Evolutionary conservation across 2,113 vertebrate species (phyloP), one percentile per base, ranked within the genome.

Genomic region (Atherinomorus stipes): DNA sequence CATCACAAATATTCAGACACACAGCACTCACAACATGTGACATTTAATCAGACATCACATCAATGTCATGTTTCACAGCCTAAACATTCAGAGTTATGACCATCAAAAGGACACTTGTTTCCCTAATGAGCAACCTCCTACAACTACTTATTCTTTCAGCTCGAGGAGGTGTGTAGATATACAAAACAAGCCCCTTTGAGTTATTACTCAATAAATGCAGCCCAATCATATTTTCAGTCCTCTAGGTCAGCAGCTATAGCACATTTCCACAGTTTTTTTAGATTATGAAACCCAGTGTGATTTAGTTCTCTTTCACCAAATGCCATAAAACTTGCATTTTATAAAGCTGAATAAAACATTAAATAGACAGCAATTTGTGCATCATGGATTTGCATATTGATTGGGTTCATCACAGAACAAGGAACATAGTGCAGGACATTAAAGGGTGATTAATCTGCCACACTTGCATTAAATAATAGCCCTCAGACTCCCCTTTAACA

Each of bases 121-220:
- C 6, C 31, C 2, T 18, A 15, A 21, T 13, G 56, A 7, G 11
- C n/a, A 38, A 11, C 58, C 66, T 61, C 76, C 54, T 42, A 62
- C 76, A 80, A 22, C 57, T 38, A 57, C 37, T 60, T 5, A 12
- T 45, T 68, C 19, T 7, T n/a, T 51, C 28, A 77, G 74, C 52
- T 58, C 25, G 44, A 65, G 34, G 63, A 52, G 12, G 61, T 15
- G 4, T 11, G 56, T 18, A 18, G 11, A 10, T 34, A 7, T 10
- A 51, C n/a, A 31, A 23, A 7, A 52, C 26, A 26, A 34, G 21
- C 31, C 47, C 53, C 21, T 47, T 19, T 47, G 26, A 54, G 26
- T 1, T 2, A 65, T 26, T 59, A 54, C 23, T 28, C 18, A 34
- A 34, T n/a, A 64, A 51, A 64, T 8, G 37, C 4, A n/a, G 37